Percentiles rank a stretch among this genome's conserved stretches.
Evolutionary conservation across 1,140 invertebrate species (phyloP).

Genomic region (Drosophila arawakana): DNA sequence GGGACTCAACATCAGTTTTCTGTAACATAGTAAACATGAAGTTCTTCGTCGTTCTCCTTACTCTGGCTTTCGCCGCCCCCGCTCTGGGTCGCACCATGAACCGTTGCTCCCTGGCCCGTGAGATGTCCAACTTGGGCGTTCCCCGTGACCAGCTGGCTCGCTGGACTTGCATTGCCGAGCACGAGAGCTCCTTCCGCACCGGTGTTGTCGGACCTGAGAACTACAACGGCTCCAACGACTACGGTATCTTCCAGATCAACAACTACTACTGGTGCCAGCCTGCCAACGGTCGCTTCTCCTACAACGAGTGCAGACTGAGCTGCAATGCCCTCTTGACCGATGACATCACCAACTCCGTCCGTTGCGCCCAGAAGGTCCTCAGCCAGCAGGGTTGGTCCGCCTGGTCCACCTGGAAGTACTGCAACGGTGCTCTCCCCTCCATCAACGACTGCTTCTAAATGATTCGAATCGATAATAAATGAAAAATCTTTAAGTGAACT

Average conservation of each 20-base stretch:
- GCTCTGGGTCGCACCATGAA: constrained; percentile 69
- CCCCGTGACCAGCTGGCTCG: constrained; percentile 58
- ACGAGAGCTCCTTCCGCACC: constrained; percentile 71
- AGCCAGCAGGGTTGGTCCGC: constrained; percentile 72
- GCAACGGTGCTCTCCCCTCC: constrained; percentile 62
- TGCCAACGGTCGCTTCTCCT: constrained; percentile 62
- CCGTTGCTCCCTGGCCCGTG: constrained; percentile 76
- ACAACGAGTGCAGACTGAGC: constrained; percentile 65
- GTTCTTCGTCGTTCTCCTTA: constrained; percentile 58
- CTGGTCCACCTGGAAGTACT: constrained; percentile 74
- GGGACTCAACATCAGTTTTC: constrained; percentile 52
- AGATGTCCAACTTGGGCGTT: constrained; percentile 72
- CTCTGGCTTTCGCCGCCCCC: constrained; percentile 62
- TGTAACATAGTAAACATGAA: constrained; percentile 53
- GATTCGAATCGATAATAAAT: constrained; percentile 19
- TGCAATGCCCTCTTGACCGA: constrained; percentile 68
- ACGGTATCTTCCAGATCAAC: constrained; percentile 81
- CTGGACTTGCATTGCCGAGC: constrained; percentile 72
- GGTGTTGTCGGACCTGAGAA: constrained; percentile 59
- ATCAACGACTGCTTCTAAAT: constrained; percentile 42
- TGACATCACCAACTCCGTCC: constrained; percentile 68
- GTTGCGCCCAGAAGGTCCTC: constrained; percentile 69
- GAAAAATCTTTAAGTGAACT: constrained; percentile 26
- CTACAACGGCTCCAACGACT: constrained; percentile 72
- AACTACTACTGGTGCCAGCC: constrained; percentile 76